Evolutionary conservation across 2,888 invertebrate genomes (phyloP).

Genomic region (Lacanobia oleracea): DNA sequence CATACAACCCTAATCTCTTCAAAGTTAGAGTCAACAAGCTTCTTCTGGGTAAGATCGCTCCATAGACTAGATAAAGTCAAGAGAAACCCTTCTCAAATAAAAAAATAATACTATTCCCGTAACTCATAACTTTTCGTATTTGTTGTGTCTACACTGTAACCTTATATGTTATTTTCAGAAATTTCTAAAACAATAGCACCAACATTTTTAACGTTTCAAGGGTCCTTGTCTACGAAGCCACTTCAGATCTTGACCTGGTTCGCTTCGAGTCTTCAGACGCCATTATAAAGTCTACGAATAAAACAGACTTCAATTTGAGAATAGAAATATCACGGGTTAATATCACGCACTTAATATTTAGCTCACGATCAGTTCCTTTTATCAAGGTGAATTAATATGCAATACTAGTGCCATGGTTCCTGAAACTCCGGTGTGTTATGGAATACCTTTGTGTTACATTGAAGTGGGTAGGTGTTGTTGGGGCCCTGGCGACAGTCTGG

Average conservation of each 20-base stretch:
- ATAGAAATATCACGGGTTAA: conserved; percentile 16
- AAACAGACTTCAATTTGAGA: conserved; percentile 3
- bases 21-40: no score
- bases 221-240: conserved; percentile 43
- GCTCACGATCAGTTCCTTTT: conserved; percentile 51
- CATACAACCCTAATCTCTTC: no score
- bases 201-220: conserved; percentile 38
- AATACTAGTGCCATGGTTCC: conserved; percentile 52
- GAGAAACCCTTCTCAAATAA: no score
- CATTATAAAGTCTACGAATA: conserved; percentile 9
- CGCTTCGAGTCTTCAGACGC: conserved; percentile 24
- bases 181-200: conserved; percentile 41
- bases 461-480: conserved; percentile 14
- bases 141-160: conserved; percentile 32
- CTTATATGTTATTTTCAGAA: conserved; percentile 20
- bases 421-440: conserved; percentile 51
- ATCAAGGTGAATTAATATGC: conserved; percentile 58
- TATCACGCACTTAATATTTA: conserved; percentile 39
- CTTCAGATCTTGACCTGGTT: conserved; percentile 55
- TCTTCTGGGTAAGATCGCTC: no score
- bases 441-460: conserved; percentile 33
- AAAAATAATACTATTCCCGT: background rate
- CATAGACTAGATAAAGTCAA: no score
- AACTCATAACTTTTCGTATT: background rate
- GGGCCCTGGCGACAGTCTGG: conserved; percentile 5